Conservation (phyloP, 2,888 invertebrate species). For the Leucophenga montana region DNA sequence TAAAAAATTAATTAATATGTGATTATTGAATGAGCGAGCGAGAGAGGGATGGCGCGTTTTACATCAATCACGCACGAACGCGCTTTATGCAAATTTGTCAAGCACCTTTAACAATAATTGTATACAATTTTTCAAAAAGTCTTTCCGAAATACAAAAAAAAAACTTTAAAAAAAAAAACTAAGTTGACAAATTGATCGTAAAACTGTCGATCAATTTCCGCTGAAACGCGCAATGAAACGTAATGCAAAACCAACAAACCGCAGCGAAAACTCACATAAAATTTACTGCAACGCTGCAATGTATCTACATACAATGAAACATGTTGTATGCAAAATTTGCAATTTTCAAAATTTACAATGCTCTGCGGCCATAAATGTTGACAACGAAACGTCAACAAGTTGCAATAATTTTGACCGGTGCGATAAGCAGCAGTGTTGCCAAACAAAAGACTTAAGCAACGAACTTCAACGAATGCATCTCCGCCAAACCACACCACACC, state of each 20-base stretch:
- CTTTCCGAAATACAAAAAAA: not conserved
- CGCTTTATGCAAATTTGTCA: conserved; percentile 60
- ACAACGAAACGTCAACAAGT: conserved; percentile 65
- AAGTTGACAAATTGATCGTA: conserved; percentile 65
- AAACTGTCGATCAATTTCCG: conserved; percentile 65
- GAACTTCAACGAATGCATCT: conserved; percentile 36
- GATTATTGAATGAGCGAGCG: not conserved
- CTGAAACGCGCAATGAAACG: conserved; percentile 36
- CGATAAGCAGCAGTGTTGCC: conserved; percentile 12
- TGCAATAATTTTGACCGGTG: conserved; percentile 42
- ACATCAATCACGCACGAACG: conserved; percentile 14
- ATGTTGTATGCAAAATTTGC: not conserved
- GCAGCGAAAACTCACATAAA: conserved; percentile 21
- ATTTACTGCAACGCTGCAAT: too few relatives aligned
- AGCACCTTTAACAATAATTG: conserved; percentile 47
- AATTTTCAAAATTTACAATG: conserved; percentile 21
- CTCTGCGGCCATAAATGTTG: conserved; percentile 53
- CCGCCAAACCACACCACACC: too few relatives aligned
- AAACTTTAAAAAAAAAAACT: conserved; percentile 9
- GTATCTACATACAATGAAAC: conserved; percentile 24
- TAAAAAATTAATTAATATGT: conserved; percentile 21
- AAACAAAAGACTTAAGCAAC: conserved; percentile 56
- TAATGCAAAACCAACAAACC: conserved; percentile 13
- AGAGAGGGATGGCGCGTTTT: not conserved
- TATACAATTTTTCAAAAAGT: too few relatives aligned